phyloP scores from a whole-genome alignment of 1,140 invertebrate species.

The Mesaphorura yosii region DNA sequence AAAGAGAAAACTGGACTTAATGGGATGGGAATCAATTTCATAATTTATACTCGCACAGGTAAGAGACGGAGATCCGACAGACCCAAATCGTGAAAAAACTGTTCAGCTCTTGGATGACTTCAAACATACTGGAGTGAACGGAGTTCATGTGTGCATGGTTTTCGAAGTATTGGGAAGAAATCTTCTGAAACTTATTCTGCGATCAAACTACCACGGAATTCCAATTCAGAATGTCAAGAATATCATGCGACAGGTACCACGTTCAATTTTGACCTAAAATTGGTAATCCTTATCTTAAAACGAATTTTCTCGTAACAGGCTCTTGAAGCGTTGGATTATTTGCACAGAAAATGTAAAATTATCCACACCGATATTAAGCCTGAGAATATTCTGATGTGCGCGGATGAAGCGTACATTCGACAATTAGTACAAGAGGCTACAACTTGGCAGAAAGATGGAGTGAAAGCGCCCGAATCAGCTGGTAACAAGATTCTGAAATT shows the following conservation, averaged over 20 bases:
- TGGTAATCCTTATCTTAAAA: background rate
- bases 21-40: background rate
- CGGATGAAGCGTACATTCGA: conserved; percentile 70
- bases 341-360: conserved; percentile 93
- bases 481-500: background rate
- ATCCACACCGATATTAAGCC: conserved; percentile 99
- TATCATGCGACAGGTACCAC: conserved; percentile 94
- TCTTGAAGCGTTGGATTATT: conserved; percentile 88
- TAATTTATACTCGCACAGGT: conserved; percentile 26
- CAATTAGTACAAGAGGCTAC: conserved; percentile 83
- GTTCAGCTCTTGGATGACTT: conserved; percentile 97
- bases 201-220: conserved; percentile 95
- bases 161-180: conserved; percentile 91
- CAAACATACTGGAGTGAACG: conserved; percentile 93
- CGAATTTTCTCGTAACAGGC: too few relatives aligned
- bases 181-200: conserved; percentile 92
- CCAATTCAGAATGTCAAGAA: conserved; percentile 85
- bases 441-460: conserved; percentile 31
- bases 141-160: conserved; percentile 92
- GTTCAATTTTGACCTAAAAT: conserved; percentile 9
- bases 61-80: conserved; percentile 35
- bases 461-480: background rate
- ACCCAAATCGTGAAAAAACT: conserved; percentile 86
- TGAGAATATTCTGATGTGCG: conserved; percentile 93
- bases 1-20: too few relatives aligned